Conservation (phyloP, 2,113 vertebrate genomes). For the human region DNA sequence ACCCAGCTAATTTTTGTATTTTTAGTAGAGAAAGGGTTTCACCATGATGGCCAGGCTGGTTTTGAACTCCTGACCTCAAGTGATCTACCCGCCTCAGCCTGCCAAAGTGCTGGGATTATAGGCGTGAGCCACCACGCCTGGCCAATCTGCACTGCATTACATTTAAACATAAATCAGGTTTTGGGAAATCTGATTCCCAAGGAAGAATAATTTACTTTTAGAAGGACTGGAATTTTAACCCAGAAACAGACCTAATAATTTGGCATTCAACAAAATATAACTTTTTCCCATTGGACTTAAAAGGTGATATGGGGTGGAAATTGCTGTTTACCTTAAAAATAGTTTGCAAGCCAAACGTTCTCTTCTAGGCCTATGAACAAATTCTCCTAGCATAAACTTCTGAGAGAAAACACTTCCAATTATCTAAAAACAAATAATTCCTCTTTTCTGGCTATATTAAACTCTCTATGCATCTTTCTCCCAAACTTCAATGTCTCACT, state of each 20-base stretch:
- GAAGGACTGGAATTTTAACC: slow-evolving; percentile 20
- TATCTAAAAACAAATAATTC: slow-evolving; percentile 20
- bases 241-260: slow-evolving; percentile 44
- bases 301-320: background rate
- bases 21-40: no score
- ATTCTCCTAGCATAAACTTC: background rate
- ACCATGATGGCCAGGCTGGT: no score
- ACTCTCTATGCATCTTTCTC: background rate
- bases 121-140: no score
- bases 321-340: slow-evolving; percentile 36
- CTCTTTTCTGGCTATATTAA: background rate
- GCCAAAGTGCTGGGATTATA: no score
- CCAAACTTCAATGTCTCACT: background rate
- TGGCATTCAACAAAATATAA: slow-evolving; percentile 44
- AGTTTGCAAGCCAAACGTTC: slow-evolving; percentile 6
- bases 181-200: background rate
- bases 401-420: background rate
- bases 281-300: background rate
- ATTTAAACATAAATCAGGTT: slow-evolving; percentile 62
- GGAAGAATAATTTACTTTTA: slow-evolving; percentile 52
- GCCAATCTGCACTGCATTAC: background rate
- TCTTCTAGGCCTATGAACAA: slow-evolving; percentile 33
- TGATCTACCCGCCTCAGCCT: no score
- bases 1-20: no score
- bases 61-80: no score